phyloP scores from a whole-genome alignment of 1,140 invertebrate species.

The Mya arenaria region DNA sequence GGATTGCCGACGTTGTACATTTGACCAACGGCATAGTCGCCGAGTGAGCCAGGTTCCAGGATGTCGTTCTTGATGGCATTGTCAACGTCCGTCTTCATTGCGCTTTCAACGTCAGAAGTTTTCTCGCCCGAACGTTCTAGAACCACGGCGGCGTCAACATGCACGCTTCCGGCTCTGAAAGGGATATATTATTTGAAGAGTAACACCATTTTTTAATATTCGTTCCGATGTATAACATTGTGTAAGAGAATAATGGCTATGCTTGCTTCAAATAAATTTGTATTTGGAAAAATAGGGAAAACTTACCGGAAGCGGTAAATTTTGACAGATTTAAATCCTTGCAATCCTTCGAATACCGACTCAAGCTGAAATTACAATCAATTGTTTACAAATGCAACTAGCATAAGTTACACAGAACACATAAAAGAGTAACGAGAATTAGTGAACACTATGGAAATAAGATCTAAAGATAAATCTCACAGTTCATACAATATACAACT shows the following conservation, averaged over 20 bases:
- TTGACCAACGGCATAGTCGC: background rate
- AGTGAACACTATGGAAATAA: too few relatives aligned
- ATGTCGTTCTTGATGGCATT: background rate
- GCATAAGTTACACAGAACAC: too few relatives aligned
- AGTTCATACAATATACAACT: too few relatives aligned
- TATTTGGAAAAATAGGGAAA: background rate
- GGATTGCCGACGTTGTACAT: constrained; percentile 1
- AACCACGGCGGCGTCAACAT: background rate
- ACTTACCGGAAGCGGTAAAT: too few relatives aligned
- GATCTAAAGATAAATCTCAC: too few relatives aligned
- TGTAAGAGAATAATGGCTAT: background rate
- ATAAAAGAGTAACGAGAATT: too few relatives aligned
- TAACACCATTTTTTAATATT: background rate
- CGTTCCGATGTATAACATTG: too few relatives aligned
- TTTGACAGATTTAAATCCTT: too few relatives aligned
- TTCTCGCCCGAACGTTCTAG: background rate
- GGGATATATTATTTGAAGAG: background rate
- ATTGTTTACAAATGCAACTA: too few relatives aligned
- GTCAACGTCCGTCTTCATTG: constrained; percentile 6
- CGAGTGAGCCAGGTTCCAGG: background rate
- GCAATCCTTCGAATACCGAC: too few relatives aligned
- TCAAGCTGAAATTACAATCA: too few relatives aligned
- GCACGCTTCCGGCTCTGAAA: constrained; percentile 14
- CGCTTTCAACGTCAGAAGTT: background rate
- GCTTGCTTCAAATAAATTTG: background rate